phyloP scores from a whole-genome alignment of 1,140 invertebrate species.

The Penaeus vannamei region DNA sequence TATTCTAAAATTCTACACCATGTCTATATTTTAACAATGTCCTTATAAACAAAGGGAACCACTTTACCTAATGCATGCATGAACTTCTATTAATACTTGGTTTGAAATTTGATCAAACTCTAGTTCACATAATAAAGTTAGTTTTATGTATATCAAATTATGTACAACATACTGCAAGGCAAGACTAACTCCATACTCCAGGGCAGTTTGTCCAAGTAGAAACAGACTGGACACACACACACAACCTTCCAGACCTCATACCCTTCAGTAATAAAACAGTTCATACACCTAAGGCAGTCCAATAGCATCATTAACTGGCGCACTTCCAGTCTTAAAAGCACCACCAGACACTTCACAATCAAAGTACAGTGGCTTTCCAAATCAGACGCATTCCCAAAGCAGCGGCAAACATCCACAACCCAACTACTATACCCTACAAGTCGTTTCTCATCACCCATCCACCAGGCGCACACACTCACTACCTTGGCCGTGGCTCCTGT shows the following conservation, averaged over 20 bases:
- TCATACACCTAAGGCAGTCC: background rate
- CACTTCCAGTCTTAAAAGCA: background rate
- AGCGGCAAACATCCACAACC: too few species aligned
- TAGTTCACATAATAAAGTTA: too few species aligned
- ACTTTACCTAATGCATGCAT: too few species aligned
- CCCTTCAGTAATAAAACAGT: background rate
- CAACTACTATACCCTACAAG: background rate
- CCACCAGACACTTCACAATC: background rate
- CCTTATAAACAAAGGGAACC: too few species aligned
- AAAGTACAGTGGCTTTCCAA: background rate
- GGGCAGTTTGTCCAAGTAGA: background rate
- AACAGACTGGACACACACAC: background rate
- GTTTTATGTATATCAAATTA: too few species aligned
- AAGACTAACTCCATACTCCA: too few species aligned
- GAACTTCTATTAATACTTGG: too few species aligned
- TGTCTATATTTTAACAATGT: too few species aligned
- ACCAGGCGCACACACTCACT: background rate
- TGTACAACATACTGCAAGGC: too few species aligned
- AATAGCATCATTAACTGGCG: background rate
- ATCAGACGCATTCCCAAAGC: too few species aligned
- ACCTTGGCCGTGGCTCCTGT: conserved; percentile 55
- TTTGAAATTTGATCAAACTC: too few species aligned
- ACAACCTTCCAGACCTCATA: background rate
- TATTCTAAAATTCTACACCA: too few species aligned
- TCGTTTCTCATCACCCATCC: background rate